A percentile compares a stretch with the other conserved stretches of the same genome.
Conservation (phyloP, 2,113 vertebrate species). For the Epinephelus fuscoguttatus region DNA sequence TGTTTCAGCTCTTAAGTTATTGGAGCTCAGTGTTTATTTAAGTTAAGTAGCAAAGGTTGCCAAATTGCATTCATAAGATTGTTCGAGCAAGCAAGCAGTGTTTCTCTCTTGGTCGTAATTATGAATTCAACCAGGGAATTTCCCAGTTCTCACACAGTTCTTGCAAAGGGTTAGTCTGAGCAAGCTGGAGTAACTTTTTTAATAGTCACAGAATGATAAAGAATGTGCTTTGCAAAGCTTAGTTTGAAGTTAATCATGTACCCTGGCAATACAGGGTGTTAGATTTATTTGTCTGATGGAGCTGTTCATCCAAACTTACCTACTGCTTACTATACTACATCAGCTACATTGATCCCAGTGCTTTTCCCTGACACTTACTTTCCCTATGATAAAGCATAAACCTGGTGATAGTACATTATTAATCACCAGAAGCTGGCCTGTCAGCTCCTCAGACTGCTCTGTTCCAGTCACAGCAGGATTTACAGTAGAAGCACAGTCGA, state of each 20-base stretch:
- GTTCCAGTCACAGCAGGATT: slow-evolving; percentile 25
- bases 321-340: neutral
- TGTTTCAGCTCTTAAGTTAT: neutral
- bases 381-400: neutral
- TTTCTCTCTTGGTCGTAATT: neutral
- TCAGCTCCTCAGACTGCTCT: slow-evolving; percentile 7
- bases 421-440: neutral
- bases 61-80: neutral
- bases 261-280: neutral
- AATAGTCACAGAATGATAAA: neutral
- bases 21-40: neutral
- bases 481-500: slow-evolving; percentile 14
- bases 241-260: neutral
- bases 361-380: neutral
- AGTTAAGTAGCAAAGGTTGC: neutral
- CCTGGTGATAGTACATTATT: neutral
- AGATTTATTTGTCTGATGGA: neutral
- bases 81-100: neutral
- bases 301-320: neutral
- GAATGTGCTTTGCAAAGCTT: neutral
- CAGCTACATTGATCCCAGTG: neutral
- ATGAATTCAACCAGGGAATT: slow-evolving; percentile 15
- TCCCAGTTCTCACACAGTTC: slow-evolving; percentile 2
- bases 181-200: neutral
- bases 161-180: neutral